Percentiles rank a stretch among this genome's conserved stretches.
phyloP scores from a whole-genome alignment of 2,888 invertebrate species.

The Pachymerium ferrugineum region DNA sequence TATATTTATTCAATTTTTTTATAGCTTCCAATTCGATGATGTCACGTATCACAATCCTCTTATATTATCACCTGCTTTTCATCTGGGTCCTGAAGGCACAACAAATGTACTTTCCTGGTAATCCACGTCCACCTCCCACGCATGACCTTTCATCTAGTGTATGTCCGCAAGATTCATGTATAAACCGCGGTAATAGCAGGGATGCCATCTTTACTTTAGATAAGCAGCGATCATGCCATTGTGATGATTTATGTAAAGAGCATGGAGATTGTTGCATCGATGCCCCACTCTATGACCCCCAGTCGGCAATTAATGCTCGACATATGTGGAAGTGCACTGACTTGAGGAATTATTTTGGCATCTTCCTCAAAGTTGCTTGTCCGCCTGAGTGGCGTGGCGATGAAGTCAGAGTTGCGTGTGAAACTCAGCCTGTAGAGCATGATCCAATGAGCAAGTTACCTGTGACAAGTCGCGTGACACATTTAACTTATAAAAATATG shows the following conservation, averaged over 20 bases:
- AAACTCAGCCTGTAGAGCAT: constrained; percentile 39
- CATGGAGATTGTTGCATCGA: constrained; percentile 52
- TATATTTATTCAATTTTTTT: not conserved
- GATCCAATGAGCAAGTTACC: constrained; percentile 47
- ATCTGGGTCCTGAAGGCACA: not conserved
- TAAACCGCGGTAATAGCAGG: constrained; percentile 15
- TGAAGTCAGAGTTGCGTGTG: constrained; percentile 40
- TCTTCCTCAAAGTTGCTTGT: constrained; percentile 49
- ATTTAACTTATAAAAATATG: constrained; percentile 45
- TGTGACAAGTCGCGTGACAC: constrained; percentile 44
- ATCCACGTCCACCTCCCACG: not conserved
- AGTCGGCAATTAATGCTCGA: constrained; percentile 41
- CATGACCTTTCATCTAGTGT: not conserved
- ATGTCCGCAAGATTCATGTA: not conserved
- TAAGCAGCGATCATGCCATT: constrained; percentile 48
- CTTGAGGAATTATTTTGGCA: constrained; percentile 46
- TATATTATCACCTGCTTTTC: not conserved
- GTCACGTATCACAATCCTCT: not conserved
- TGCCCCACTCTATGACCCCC: constrained; percentile 43
- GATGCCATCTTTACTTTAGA: not conserved
- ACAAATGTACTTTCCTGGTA: not conserved
- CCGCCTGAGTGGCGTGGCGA: constrained; percentile 46
- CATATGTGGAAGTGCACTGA: constrained; percentile 46
- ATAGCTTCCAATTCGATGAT: not conserved
- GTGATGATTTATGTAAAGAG: constrained; percentile 48